Conservation (phyloP, 2,113 vertebrate genomes). For the Seriola aureovittata region DNA sequence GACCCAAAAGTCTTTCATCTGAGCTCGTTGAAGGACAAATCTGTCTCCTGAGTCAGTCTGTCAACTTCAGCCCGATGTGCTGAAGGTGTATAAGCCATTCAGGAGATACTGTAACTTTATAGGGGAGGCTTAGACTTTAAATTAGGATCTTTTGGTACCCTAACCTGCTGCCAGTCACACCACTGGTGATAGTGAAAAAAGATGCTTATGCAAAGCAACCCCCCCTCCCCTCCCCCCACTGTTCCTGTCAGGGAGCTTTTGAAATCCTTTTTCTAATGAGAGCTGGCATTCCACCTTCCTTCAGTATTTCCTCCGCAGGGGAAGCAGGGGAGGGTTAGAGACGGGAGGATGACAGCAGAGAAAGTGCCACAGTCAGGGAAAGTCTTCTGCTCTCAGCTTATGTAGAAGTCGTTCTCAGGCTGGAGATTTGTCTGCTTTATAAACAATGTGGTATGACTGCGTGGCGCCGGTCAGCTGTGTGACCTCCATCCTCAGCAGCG, state of each 20-base stretch:
- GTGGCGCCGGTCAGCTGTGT: slow-evolving; percentile 24
- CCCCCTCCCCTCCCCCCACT: slow-evolving; percentile 17
- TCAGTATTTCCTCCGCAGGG: slow-evolving; percentile 57
- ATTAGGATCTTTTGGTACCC: slow-evolving; percentile 55
- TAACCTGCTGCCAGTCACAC: slow-evolving; percentile 70
- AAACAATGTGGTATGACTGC: slow-evolving; percentile 36
- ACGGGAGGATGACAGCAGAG: slow-evolving; percentile 52
- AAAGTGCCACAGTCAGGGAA: slow-evolving; percentile 61
- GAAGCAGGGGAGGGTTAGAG: slow-evolving; percentile 14
- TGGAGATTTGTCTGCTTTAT: slow-evolving; percentile 43
- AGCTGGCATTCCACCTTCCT: slow-evolving; percentile 68
- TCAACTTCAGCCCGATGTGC: slow-evolving; percentile 31
- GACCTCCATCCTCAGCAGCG: slow-evolving; percentile 44
- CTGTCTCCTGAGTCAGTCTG: slow-evolving; percentile 23
- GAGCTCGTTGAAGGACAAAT: slow-evolving; percentile 35
- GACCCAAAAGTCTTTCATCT: slow-evolving; percentile 41
- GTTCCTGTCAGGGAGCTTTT: slow-evolving; percentile 70
- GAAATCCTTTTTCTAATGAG: slow-evolving; percentile 70
- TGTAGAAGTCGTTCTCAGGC: background rate
- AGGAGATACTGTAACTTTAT: slow-evolving; percentile 50
- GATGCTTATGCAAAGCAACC: slow-evolving; percentile 69
- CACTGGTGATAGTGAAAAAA: slow-evolving; percentile 53
- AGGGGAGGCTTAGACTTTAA: slow-evolving; percentile 61
- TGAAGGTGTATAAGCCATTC: slow-evolving; percentile 40
- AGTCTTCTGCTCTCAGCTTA: slow-evolving; percentile 44